Evolutionary conservation across 2,888 invertebrate genomes (phyloP).

Genomic region (Camponotus fellah): DNA sequence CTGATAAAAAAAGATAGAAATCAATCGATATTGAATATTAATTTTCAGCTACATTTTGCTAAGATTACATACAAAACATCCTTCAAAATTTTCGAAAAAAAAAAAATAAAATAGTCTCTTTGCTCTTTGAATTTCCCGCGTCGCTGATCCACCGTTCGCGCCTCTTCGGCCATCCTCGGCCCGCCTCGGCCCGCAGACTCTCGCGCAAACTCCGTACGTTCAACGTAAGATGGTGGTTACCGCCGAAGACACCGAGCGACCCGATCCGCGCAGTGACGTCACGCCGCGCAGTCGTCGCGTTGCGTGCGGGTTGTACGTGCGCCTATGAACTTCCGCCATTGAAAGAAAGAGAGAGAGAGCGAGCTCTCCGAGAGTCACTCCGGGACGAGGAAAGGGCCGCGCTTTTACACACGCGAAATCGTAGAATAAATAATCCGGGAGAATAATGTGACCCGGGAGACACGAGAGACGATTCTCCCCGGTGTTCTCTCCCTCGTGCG

Average conservation of each 20-base stretch:
- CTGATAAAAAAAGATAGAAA: too few species aligned
- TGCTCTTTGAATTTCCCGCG: conserved; percentile 55
- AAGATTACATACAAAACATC: too few species aligned
- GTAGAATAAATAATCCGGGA: conserved; percentile 27
- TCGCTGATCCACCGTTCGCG: conserved; percentile 17
- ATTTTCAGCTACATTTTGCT: too few species aligned
- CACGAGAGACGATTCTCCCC: background rate
- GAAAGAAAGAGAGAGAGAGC: conserved; percentile 50
- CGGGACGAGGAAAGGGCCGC: conserved; percentile 30
- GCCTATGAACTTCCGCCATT: conserved; percentile 80
- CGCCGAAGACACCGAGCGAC: conserved; percentile 63
- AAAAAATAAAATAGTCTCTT: too few species aligned
- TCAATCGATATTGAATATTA: too few species aligned
- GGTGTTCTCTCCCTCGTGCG: too few species aligned
- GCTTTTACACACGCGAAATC: conserved; percentile 36
- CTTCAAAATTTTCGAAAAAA: too few species aligned
- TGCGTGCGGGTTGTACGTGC: conserved; percentile 75
- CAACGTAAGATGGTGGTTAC: conserved; percentile 73
- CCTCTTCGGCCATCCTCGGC: conserved; percentile 47
- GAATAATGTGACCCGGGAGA: conserved; percentile 73
- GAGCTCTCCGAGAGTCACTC: background rate
- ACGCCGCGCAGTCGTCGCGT: conserved; percentile 64
- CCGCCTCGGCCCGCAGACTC: background rate
- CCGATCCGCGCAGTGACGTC: conserved; percentile 75
- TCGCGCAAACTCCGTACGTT: conserved; percentile 48